A percentile compares a stretch with the other conserved stretches of the same genome.
phyloP scores from a whole-genome alignment of 64 coral and sea anemone species.

The Porites australiensis region DNA sequence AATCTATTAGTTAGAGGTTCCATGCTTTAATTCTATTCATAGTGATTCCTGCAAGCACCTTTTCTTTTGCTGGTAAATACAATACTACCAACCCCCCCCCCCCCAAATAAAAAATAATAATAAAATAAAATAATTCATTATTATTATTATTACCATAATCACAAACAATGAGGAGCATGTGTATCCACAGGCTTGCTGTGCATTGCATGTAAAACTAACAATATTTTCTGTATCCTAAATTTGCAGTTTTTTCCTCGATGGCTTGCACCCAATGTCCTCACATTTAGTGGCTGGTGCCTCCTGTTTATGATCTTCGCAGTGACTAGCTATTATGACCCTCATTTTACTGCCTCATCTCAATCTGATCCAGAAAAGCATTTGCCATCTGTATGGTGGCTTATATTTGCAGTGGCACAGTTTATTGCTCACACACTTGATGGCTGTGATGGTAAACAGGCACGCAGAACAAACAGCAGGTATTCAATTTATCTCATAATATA shows the following conservation, averaged over 20 bases:
- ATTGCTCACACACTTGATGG: conserved; percentile 94
- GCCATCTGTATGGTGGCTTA: conserved; percentile 74
- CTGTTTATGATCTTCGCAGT: conserved; percentile 65
- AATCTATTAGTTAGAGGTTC: too few species aligned
- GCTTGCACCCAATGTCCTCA: conserved; percentile 88
- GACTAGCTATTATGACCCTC: conserved; percentile 89
- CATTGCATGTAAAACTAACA: too few species aligned
- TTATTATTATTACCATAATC: too few species aligned
- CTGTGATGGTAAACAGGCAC: conserved; percentile 97
- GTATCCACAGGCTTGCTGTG: too few species aligned
- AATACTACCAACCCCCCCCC: too few species aligned
- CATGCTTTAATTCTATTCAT: too few species aligned
- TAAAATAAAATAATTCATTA: too few species aligned
- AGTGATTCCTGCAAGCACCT: too few species aligned
- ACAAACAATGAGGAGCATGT: too few species aligned
- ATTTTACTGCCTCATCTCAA: conserved; percentile 70
- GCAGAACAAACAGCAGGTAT: conserved; percentile 92
- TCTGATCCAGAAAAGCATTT: conserved; percentile 39
- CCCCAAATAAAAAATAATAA: too few species aligned
- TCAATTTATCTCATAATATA: too few species aligned
- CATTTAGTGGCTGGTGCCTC: conserved; percentile 82
- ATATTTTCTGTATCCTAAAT: conserved; percentile 6
- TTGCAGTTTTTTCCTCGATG: conserved; percentile 86
- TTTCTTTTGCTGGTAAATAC: too few species aligned
- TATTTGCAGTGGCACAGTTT: conserved; percentile 90